These are phyloP conservation scores for Bombycilla garrulus DNA, from an alignment of 2,113 vertebrate genomes.

Conservation along the genomic window DNA sequence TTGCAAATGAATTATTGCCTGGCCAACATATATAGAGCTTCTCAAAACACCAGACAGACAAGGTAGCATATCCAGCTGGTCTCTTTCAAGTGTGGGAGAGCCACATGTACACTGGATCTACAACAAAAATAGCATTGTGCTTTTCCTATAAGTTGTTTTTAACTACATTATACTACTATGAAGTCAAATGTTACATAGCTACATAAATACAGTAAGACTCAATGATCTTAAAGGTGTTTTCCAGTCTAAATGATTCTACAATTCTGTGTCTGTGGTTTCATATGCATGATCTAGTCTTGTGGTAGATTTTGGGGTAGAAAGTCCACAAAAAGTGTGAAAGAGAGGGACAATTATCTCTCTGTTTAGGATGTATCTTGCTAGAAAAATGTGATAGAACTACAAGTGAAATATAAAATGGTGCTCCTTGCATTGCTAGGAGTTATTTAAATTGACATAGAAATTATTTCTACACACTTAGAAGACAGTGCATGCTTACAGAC, in stretches of 20 bases:
- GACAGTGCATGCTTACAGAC: fast-evolving
- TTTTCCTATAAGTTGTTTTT: background rate
- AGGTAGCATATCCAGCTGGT: background rate
- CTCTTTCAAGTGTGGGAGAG: background rate
- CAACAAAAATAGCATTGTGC: background rate
- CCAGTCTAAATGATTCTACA: background rate
- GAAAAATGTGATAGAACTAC: background rate
- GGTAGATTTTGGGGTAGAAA: background rate
- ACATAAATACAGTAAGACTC: background rate
- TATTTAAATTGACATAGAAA: background rate
- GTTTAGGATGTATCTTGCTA: background rate
- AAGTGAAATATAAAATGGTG: background rate
- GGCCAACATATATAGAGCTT: background rate
- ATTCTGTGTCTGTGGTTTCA: background rate
- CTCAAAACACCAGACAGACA: background rate
- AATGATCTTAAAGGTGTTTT: background rate
- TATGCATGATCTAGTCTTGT: background rate
- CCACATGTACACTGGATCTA: background rate
- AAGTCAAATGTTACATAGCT: background rate
- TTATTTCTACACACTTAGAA: background rate
- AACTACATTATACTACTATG: background rate
- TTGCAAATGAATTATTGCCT: background rate
- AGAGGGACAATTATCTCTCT: background rate
- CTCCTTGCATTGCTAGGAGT: background rate
- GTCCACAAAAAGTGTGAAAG: background rate